Evolutionary conservation across 2,113 vertebrate genomes (phyloP), one percentile per base, ranked within the genome.

Genomic region (Ailuropoda melanoleuca): DNA sequence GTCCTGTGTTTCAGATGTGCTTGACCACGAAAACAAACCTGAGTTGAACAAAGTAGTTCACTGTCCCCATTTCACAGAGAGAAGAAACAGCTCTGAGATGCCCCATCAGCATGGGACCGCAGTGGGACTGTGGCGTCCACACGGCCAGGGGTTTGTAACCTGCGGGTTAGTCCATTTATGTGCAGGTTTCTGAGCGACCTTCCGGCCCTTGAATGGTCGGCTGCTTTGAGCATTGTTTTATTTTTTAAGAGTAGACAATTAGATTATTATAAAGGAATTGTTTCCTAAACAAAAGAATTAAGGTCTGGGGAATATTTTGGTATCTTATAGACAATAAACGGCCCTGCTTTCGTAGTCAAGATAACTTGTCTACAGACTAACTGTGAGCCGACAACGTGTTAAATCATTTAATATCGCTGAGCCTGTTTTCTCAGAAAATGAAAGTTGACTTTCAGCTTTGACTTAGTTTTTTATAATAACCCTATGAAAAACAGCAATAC

Each of bases 261-360:
- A 14, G 15, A 34, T 29, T 13, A 58, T 6, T 53, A 46, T 2
- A 81, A 81, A 46, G 55, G 21, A 26, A 19, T 0, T 10, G 3
- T 26, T 46, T 81, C 56, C 66, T 34, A n/a, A 37, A 53, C 21
- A 4, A 43, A 68, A 17, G 26, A 37, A 34, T 14, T 26, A n/a
- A 55, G 39, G 26, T 43, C 13, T 15, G 3, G 17, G 21, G 23
- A 0, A 18, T 2, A 37, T 2, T 66, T 3, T 26, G 37, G 50
- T 56, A 11, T 2, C 58, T 18, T 29, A 2, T 0, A 60, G 12
- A 6, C 11, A 21, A 43, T 13, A 4, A 81, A 9, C 1, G 0
- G 1, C 12, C 0, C 4, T 1, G 64, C 37, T 23, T 24, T 21
- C 19, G 6, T 9, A 19, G 53, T 17, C 55, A 18, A 31, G 77